Evolutionary conservation across 2,888 invertebrate species (phyloP), one percentile per base, ranked within the genome.

Genomic region (Caenorhabditis sinica): DNA sequence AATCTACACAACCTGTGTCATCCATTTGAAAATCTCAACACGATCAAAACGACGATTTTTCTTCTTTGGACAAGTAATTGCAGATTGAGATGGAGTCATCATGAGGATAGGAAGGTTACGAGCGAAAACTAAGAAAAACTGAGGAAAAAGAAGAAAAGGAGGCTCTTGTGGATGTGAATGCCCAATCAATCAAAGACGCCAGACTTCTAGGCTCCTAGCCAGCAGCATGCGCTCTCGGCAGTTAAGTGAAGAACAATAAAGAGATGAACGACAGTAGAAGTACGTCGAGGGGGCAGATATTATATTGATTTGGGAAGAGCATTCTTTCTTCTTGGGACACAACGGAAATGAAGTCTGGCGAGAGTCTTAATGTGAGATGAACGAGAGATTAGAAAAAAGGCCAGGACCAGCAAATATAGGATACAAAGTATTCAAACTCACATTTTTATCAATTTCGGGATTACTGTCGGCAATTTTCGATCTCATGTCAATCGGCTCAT

Each of bases 381-480:
- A n/a, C n/a, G n/a, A n/a, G 9, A 36, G 33, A 36, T 9, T 36
- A 36, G 4, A 36, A 9, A 9, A 36, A 36, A 36, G 4, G 33
- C 33, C 33, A 36, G 9, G 9, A 4, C 9, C 33, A 36, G 9
- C 58, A 72, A 72, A 60, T 72, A 45, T 72, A 30, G 28, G 23
- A 45, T 30, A 51, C 20, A 66, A 63, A 65, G 5, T 28, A 13
- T 30, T 40, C 9, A 51, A 66, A 71, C 83, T 45, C 23, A 83
- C 83, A 53, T 73, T 83, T 25, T 73, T 83, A 40, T 77, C 69
- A 25, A 74, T 74, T 45, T 83, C 83, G 43, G 53, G 49, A 28
- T 74, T 68, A 28, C 69, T 77, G 69, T 83, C 79, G 43, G 56
- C 77, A 33, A 83, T 65, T 74, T 83, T 83, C 40, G 83, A 83